Evolutionary conservation across 2,113 vertebrate species (phyloP), one percentile per base, ranked within the genome.

Genomic region (Leucoraja erinaceus): DNA sequence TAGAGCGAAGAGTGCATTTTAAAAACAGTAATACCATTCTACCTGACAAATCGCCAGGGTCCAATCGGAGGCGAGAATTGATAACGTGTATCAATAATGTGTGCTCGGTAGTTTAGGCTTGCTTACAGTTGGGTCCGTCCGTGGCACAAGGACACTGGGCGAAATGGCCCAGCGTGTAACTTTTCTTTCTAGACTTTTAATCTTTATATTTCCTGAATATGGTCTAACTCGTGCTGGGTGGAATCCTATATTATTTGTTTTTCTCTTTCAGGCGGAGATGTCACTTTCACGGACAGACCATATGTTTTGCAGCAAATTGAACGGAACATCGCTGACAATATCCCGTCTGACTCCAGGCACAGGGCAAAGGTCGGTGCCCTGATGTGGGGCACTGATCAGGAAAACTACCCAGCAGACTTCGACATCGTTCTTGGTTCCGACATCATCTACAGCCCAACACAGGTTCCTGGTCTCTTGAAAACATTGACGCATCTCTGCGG

Each of bases 241-340:
- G 11, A 86, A 28, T 86, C 9, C 0, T 12, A 28, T 2, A 47
- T 12, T 86, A n/a, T 61, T 12, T 86, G 10, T 47, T 47, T n/a
- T 2, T 84, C 63, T 88, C 16, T 63, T 14, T 61, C 83, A 88
- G 83, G 83, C 61, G 83, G 83, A 63, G 59, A 88, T 66, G 83
- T 88, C 83, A 88, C 83, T 14, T 8, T 88, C 4, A 88, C 83
- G 59, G 83, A 88, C 28, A 63, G 11, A 33, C 5, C 59, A 3
- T 16, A 63, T 3, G 83, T 88, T 88, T 88, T 88, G 83, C 31
- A 88, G 4, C 83, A 63, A 88, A 88, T 88, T n/a, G 56, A 66
- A 31, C 20, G 63, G 10, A 88, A 88, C 59, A n/a, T 88, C 2
- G 4, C n/a, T 18, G 83, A 56, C 9, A 88, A 88, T 59, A 2